Evolutionary conservation across 2,888 invertebrate species (phyloP).

Genomic region (Ischnura elegans): DNA sequence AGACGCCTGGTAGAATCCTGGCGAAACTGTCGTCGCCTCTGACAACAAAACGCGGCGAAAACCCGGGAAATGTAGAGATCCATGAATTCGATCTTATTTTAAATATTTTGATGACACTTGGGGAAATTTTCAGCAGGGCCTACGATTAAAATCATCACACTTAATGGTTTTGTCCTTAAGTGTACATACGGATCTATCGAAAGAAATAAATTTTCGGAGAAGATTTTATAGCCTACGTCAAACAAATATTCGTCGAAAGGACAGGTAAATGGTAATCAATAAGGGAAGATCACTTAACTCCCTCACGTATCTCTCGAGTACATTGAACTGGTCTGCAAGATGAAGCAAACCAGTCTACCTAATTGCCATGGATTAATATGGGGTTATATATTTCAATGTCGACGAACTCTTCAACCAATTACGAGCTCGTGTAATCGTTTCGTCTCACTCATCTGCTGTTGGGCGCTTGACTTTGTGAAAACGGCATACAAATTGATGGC

Average conservation of each 20-base stretch:
- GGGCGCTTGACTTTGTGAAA: not conserved
- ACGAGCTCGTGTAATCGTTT: not conserved
- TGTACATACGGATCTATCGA: no score
- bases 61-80: no score
- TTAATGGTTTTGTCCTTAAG: no score
- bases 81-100: no score
- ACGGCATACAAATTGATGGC: not conserved
- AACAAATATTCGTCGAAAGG: no score
- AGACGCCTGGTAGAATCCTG: no score
- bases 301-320: not conserved
- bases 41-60: no score
- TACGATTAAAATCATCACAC: no score
- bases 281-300: not conserved
- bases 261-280: not conserved
- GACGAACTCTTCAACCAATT: not conserved
- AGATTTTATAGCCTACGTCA: not conserved
- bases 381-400: not conserved
- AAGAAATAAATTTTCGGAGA: not conserved
- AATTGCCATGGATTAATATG: not conserved
- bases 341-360: not conserved
- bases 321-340: not conserved
- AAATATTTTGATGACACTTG: no score
- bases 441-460: not conserved
- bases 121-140: no score
- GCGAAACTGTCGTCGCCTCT: no score